phyloP scores from a whole-genome alignment of 1,140 invertebrate species.

The Apis dorsata region DNA sequence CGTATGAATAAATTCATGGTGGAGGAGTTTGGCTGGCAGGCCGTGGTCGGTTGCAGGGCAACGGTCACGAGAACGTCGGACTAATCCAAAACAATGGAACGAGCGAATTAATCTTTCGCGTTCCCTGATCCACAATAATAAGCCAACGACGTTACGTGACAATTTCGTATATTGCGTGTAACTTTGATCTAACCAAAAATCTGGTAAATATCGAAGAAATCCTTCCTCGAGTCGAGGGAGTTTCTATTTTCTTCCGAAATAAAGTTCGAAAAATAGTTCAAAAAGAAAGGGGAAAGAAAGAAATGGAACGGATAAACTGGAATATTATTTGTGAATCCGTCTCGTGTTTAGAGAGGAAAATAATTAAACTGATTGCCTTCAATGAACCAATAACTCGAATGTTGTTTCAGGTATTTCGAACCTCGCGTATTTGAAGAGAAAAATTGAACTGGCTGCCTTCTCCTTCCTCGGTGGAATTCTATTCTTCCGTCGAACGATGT shows the following conservation, averaged over 20 bases:
- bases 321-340: no score
- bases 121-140: constrained; percentile 64
- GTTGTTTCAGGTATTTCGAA: neutral
- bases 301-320: no score
- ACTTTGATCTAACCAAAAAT: constrained; percentile 53
- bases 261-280: neutral
- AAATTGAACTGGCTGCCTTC: constrained; percentile 1
- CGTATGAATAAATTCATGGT: constrained; percentile 67
- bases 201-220: neutral
- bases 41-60: neutral
- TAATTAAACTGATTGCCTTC: no score
- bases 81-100: constrained; percentile 70
- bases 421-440: no score
- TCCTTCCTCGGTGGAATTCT: neutral
- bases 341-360: no score
- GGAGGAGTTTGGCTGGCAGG: constrained; percentile 43
- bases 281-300: no score
- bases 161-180: constrained; percentile 66
- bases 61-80: constrained; percentile 44
- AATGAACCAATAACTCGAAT: neutral
- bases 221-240: neutral
- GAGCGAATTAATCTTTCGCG: constrained; percentile 71
- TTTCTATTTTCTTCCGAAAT: neutral
- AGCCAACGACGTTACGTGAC: constrained; percentile 69
- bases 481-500: neutral